Evolutionary conservation across 2,888 invertebrate genomes (phyloP).

Genomic region (Acleris literana): DNA sequence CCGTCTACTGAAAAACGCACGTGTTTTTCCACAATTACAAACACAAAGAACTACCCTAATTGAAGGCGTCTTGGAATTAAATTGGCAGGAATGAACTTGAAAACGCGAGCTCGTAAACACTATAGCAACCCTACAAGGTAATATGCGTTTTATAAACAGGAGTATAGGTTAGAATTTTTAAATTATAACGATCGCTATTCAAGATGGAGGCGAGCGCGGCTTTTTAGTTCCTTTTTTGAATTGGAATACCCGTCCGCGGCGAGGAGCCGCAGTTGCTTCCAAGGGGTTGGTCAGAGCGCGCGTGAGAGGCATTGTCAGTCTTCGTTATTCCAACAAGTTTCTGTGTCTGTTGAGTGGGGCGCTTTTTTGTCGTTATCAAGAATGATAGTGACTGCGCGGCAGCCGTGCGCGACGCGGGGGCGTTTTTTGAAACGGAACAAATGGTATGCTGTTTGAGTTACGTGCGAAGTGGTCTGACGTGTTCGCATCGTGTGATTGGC

Average conservation of each 20-base stretch:
- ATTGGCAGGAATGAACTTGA: constrained; percentile 52
- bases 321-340: constrained; percentile 1
- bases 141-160: constrained; percentile 30
- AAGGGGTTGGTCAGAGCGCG: constrained; percentile 55
- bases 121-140: constrained; percentile 30
- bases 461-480: constrained; percentile 32
- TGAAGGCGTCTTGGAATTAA: constrained; percentile 56
- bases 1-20: constrained; percentile 29
- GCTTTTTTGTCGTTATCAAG: constrained; percentile 42
- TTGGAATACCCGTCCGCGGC: constrained; percentile 62
- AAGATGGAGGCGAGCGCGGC: constrained; percentile 68
- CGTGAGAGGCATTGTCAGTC: constrained; percentile 35
- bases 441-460: constrained; percentile 30
- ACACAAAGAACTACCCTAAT: constrained; percentile 52
- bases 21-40: constrained; percentile 45
- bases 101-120: constrained; percentile 38
- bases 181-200: constrained; percentile 44
- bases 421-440: constrained; percentile 33
- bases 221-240: constrained; percentile 70
- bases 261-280: constrained; percentile 52
- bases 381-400: constrained; percentile 42
- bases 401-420: constrained; percentile 31
- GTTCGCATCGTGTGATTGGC: constrained; percentile 29
- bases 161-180: constrained; percentile 38
- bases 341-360: constrained; percentile 21